phyloP scores from a whole-genome alignment of 1,140 invertebrate species.

The Nasonia vitripennis region DNA sequence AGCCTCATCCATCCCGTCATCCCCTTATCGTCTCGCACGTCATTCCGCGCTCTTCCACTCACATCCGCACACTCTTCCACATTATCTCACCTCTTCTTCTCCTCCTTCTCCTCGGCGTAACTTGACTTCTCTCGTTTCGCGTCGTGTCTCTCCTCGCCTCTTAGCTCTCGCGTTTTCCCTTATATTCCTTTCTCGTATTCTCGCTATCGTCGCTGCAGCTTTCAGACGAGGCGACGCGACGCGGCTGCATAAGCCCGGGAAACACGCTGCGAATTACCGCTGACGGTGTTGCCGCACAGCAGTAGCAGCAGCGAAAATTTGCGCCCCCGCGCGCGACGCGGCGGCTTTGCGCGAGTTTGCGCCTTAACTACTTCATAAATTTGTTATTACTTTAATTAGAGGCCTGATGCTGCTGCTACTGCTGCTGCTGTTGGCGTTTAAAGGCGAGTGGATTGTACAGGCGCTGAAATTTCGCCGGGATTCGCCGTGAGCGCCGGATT shows the following conservation, averaged over 20 bases:
- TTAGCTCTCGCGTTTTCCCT: neutral
- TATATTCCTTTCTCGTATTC: constrained; percentile 9
- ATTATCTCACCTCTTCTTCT: neutral
- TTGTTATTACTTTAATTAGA: constrained; percentile 5
- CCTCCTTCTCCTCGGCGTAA: too few relatives aligned
- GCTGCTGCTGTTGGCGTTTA: neutral
- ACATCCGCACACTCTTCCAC: neutral
- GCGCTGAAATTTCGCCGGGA: neutral
- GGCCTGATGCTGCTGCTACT: neutral
- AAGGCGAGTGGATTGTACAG: neutral
- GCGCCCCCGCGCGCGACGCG: neutral
- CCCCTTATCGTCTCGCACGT: neutral
- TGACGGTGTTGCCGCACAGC: neutral
- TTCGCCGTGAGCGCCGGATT: neutral
- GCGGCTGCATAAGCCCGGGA: neutral
- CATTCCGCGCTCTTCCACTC: neutral
- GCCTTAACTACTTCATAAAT: neutral
- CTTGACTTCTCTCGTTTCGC: neutral
- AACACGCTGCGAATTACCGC: constrained; percentile 31
- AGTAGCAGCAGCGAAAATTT: neutral
- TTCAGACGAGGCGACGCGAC: neutral
- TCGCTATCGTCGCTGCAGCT: neutral
- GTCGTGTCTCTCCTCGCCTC: neutral
- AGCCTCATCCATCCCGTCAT: neutral
- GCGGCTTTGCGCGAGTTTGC: neutral